Evolutionary conservation across 2,888 invertebrate genomes (phyloP), one percentile per base, ranked within the genome.

Genomic region (Adelphocoris suturalis): DNA sequence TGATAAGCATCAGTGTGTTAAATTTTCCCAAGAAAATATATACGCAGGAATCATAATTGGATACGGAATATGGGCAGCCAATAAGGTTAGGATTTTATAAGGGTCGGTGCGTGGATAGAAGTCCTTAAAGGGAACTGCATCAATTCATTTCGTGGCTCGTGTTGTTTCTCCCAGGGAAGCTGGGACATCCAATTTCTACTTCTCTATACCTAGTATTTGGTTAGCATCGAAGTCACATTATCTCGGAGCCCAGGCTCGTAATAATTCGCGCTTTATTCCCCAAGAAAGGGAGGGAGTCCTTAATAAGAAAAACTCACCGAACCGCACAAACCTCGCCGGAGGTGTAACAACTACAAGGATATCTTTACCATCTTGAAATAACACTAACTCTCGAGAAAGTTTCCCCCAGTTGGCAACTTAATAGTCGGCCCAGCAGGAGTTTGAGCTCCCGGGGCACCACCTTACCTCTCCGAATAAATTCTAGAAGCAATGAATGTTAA

Each of bases 401-500:
- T 78, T 82, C 82, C 82, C 27, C 82, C 82, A 52, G 82, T 82
- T 82, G 82, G 82, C 82, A 82, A 82, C n/a, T 82, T 82, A 82
- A 82, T 82, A 52, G 82, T 82, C 82, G 55, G 81, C 82, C 27
- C 82, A 82, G 82, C 82, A 52, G 82, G 82, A 82, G 82, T 82
- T 82, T 48, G 82, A 82, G 82, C 82, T 82, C 82, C 82, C 52
- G 82, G 52, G 82, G 82, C 82, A 47, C 82, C 23, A 27, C 48
- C 82, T 48, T 28, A 23, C 82, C 55, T 82, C 55, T 82, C 52
- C 47, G 82, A 19, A 82, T 82, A 82, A 82, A 82, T 82, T 82
- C 82, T 82, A 82, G 82, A 82, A 82, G 82, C 82, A 82, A 82
- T 82, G 82, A 82, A 82, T 82, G 82, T 82, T 82, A 82, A 82